phyloP scores from a whole-genome alignment of 2,113 vertebrate genomes.

The Malurus alboscapulatus region DNA sequence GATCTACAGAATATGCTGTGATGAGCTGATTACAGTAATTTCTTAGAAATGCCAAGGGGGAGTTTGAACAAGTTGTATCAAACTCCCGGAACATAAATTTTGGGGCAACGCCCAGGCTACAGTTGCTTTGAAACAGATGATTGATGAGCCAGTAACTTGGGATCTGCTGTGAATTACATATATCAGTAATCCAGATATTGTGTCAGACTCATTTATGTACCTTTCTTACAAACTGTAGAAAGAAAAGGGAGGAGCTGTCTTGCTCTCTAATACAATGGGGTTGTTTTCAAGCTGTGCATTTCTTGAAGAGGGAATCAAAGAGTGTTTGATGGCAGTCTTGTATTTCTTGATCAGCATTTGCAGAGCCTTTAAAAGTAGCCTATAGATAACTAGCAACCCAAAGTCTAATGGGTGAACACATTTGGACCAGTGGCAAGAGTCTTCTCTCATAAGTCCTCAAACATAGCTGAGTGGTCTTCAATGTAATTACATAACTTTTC shows the following conservation, averaged over 20 bases:
- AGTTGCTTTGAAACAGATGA: neutral
- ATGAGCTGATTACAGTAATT: neutral
- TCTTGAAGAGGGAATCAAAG: neutral
- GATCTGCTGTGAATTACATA: neutral
- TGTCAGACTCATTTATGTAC: neutral
- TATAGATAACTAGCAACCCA: neutral
- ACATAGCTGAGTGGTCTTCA: neutral
- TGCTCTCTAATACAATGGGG: fast-evolving
- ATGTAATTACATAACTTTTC: neutral
- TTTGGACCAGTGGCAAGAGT: neutral
- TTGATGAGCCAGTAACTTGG: neutral
- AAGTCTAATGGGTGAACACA: neutral
- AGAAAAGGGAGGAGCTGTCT: neutral
- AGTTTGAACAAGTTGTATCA: neutral
- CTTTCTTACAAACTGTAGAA: neutral
- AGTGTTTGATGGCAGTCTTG: neutral
- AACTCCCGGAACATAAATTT: neutral
- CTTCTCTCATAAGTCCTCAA: neutral
- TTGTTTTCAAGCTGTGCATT: neutral
- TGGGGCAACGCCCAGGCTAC: neutral
- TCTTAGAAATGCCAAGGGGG: neutral
- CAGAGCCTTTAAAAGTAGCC: neutral
- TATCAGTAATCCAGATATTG: neutral
- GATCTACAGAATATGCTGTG: neutral
- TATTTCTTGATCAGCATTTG: neutral